A percentile compares a stretch with the other conserved stretches of the same genome.
Evolutionary conservation across 2,797 vertebrate genomes (phyloP).

Genomic region (Poeciliopsis gracilis): DNA sequence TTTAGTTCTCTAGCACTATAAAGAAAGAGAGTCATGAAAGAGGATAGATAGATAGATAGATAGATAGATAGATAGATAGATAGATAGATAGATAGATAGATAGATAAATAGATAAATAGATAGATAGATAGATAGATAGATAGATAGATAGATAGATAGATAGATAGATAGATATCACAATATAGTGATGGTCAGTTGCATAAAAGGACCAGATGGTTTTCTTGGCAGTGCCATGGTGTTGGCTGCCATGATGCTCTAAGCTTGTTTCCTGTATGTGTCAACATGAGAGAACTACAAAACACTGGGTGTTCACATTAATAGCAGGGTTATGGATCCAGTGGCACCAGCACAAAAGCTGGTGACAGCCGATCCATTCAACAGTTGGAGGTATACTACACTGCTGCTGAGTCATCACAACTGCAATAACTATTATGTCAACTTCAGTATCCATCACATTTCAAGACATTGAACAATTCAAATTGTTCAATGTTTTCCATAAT

Average conservation of each 20-base stretch:
- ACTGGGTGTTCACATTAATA: constrained; percentile 59
- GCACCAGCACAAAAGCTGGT: constrained; percentile 43
- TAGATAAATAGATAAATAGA: constrained; percentile 4
- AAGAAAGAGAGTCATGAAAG: neutral
- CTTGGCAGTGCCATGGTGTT: constrained; percentile 61
- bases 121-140: constrained; percentile 9
- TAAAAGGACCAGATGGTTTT: constrained; percentile 77
- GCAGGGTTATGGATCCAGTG: constrained; percentile 55
- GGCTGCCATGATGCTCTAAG: constrained; percentile 60
- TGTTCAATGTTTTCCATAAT: constrained; percentile 17
- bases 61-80: neutral
- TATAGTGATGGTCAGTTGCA: constrained; percentile 61
- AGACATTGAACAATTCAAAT: constrained; percentile 11
- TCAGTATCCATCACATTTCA: constrained; percentile 41
- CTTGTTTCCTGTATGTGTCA: constrained; percentile 66
- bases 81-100: neutral
- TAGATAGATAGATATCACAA: constrained; percentile 11
- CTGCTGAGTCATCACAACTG: constrained; percentile 61
- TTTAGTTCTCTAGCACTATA: neutral
- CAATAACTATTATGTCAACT: constrained; percentile 50
- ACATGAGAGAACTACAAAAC: constrained; percentile 62
- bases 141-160: constrained; percentile 6
- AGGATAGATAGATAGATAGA: neutral
- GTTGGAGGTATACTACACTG: constrained; percentile 35
- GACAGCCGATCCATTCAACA: constrained; percentile 57